Evolutionary conservation across 2,113 vertebrate species (phyloP).

Genomic region (Centropus bengalensis): DNA sequence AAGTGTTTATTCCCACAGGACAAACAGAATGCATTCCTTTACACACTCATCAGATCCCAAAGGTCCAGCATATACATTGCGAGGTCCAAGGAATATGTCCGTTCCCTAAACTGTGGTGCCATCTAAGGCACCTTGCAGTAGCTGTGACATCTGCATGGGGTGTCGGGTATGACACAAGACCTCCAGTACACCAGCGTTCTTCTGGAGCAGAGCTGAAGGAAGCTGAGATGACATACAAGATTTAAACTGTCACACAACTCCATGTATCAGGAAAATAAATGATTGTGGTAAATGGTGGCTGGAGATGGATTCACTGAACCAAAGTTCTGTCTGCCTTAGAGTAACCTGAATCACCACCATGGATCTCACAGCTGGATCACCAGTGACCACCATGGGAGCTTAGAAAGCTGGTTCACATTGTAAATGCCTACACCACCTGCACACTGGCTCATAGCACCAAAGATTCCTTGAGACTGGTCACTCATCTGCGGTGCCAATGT

Average conservation of each 20-base stretch:
- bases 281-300: not conserved
- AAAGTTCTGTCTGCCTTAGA: not conserved
- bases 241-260: not conserved
- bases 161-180: not conserved
- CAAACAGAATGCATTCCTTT: not conserved
- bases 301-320: accelerated
- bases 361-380: not conserved
- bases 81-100: not conserved
- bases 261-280: not conserved
- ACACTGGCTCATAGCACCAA: accelerated
- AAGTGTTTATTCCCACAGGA: not conserved
- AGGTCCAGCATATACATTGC: not conserved
- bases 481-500: not conserved
- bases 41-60: accelerated
- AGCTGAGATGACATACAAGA: not conserved
- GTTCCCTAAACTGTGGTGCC: not conserved
- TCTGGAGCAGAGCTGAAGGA: not conserved
- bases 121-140: not conserved
- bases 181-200: not conserved
- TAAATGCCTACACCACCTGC: not conserved
- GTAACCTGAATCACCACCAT: not conserved
- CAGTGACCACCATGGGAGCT: not conserved
- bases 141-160: not conserved
- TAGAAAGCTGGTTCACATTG: accelerated
- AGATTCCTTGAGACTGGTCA: accelerated